Percentiles rank a stretch among this genome's conserved stretches.
phyloP scores from a whole-genome alignment of 2,113 vertebrate genomes.

The Propithecus coquereli region DNA sequence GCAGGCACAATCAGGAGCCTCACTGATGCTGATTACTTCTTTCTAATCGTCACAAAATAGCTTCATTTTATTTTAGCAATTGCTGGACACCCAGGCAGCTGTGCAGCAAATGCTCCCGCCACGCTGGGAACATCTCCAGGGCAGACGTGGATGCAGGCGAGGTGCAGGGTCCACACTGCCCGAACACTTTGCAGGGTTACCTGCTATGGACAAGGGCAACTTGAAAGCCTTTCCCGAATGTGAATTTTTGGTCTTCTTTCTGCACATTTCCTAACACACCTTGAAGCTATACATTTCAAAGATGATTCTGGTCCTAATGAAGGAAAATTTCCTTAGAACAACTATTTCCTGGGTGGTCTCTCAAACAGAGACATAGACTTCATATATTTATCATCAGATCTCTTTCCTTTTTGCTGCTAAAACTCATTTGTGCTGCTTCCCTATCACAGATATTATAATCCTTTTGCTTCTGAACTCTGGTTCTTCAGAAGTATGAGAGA shows the following conservation, averaged over 20 bases:
- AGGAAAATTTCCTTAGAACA: not conserved
- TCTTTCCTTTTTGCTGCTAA: not conserved
- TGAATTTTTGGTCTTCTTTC: not conserved
- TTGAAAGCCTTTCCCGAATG: slow-evolving; percentile 24
- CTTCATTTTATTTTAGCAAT: not conserved
- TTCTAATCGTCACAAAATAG: slow-evolving; percentile 28
- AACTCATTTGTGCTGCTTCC: not conserved
- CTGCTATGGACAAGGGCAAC: not conserved
- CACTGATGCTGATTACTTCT: slow-evolving; percentile 39
- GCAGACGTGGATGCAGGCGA: not conserved
- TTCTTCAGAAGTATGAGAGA: slow-evolving; percentile 3
- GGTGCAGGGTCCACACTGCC: not conserved
- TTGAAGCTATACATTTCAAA: not conserved
- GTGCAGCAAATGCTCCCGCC: not conserved
- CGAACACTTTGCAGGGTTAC: not conserved
- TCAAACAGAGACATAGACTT: not conserved
- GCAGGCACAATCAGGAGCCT: slow-evolving; percentile 19
- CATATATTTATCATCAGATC: not conserved
- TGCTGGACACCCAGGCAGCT: not conserved
- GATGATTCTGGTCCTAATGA: not conserved
- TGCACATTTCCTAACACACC: not conserved
- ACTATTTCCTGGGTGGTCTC: not conserved
- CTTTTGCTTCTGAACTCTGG: not conserved
- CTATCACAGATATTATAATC: not conserved
- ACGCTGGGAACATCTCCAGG: not conserved